phyloP scores from a whole-genome alignment of 2,888 invertebrate species.

The Lathronympha strigana region DNA sequence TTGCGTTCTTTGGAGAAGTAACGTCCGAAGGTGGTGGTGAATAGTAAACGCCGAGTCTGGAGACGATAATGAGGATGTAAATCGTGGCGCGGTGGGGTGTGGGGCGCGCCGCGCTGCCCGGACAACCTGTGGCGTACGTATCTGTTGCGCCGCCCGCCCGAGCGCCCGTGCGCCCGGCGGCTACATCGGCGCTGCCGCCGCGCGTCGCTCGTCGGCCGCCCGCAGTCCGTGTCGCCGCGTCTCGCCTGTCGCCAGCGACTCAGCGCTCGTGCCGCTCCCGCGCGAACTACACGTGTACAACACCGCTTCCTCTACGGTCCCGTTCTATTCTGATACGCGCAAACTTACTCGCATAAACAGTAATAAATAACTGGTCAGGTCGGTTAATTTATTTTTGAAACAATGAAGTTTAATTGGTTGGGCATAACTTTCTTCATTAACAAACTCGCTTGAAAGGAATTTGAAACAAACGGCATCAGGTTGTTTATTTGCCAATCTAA shows the following conservation, averaged over 20 bases:
- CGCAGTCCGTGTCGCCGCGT: constrained; percentile 54
- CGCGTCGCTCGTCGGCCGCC: constrained; percentile 59
- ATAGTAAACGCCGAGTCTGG: constrained; percentile 60
- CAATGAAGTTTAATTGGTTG: constrained; percentile 36
- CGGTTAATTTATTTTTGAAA: constrained; percentile 24
- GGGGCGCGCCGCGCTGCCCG: constrained; percentile 57
- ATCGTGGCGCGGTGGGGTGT: constrained; percentile 61
- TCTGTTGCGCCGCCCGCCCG: constrained; percentile 79
- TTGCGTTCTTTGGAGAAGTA: background rate
- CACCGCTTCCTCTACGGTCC: constrained; percentile 49
- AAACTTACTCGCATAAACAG: constrained; percentile 19
- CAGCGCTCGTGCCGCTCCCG: constrained; percentile 57
- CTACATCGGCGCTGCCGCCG: constrained; percentile 50
- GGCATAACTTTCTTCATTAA: constrained; percentile 28
- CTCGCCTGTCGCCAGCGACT: constrained; percentile 47
- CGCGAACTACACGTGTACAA: constrained; percentile 66
- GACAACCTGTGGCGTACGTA: constrained; percentile 82
- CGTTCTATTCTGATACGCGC: constrained; percentile 22
- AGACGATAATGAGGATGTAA: constrained; percentile 78
- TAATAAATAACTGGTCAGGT: constrained; percentile 10
- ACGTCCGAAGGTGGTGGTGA: constrained; percentile 14
- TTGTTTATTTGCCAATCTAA: constrained; percentile 13
- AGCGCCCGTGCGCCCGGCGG: constrained; percentile 53
- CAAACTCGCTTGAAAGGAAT: constrained; percentile 10
- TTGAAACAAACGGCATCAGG: constrained; percentile 4